Evolutionary conservation across 2,797 vertebrate genomes (phyloP).

Genomic region (Heterohyrax brucei): DNA sequence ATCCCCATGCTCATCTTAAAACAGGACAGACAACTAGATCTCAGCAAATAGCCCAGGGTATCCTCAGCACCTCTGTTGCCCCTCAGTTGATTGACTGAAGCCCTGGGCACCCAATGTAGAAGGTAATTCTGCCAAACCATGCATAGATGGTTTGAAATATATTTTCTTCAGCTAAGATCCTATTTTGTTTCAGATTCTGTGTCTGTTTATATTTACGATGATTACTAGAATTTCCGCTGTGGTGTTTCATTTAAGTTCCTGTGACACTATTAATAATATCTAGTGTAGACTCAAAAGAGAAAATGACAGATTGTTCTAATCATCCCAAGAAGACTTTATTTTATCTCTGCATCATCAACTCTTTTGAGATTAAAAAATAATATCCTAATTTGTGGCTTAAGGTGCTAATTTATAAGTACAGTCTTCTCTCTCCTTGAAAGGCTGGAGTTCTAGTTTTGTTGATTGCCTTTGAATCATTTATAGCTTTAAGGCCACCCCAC

Average conservation of each 20-base stretch:
- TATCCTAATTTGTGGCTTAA: slow-evolving; percentile 81
- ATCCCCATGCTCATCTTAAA: slow-evolving; percentile 13
- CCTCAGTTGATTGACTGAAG: neutral
- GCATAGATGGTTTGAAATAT: neutral
- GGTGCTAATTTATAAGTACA: slow-evolving; percentile 80
- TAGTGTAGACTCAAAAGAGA: slow-evolving; percentile 27
- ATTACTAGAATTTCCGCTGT: slow-evolving; percentile 18
- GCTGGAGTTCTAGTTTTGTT: slow-evolving; percentile 75
- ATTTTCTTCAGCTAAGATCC: slow-evolving; percentile 7
- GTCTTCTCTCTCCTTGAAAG: slow-evolving; percentile 66
- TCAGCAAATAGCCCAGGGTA: neutral
- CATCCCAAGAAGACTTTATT: slow-evolving; percentile 60
- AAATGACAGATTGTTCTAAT: slow-evolving; percentile 67
- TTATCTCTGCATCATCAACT: slow-evolving; percentile 58
- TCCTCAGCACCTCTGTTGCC: neutral
- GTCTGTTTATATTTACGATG: slow-evolving; percentile 40
- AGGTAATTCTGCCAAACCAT: neutral
- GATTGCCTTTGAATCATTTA: slow-evolving; percentile 84
- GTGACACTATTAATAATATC: neutral
- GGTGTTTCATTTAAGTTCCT: slow-evolving; percentile 7
- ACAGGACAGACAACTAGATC: neutral
- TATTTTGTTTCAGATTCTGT: slow-evolving; percentile 58
- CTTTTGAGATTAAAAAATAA: slow-evolving; percentile 75
- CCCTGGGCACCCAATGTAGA: neutral
- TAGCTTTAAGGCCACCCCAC: slow-evolving; percentile 77